Evolutionary conservation across 2,888 invertebrate species (phyloP).

Genomic region (Hofmannophila pseudospretella): DNA sequence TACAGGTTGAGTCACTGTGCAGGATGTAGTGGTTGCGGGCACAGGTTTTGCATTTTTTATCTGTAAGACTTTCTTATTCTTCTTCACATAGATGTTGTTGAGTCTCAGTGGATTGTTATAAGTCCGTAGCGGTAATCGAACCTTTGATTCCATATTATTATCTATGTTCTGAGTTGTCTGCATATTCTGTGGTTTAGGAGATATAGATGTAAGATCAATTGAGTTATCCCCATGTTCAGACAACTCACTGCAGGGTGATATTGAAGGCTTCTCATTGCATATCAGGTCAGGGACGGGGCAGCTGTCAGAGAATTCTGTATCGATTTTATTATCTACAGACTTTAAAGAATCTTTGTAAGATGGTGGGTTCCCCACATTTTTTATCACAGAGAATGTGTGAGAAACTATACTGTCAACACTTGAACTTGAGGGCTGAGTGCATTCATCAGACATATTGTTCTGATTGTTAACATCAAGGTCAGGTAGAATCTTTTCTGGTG

Average conservation of each 20-base stretch:
- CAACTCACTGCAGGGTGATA: slow-evolving; percentile 70
- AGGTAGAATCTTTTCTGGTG: slow-evolving; percentile 61
- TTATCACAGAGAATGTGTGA: slow-evolving; percentile 64
- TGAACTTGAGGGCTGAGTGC: slow-evolving; percentile 39
- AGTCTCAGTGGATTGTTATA: slow-evolving; percentile 46
- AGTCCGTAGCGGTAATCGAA: slow-evolving; percentile 28
- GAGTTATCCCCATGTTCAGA: slow-evolving; percentile 68
- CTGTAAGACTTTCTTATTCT: slow-evolving; percentile 63
- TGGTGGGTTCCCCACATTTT: slow-evolving; percentile 59
- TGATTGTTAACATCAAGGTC: slow-evolving; percentile 64
- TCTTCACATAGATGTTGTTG: slow-evolving; percentile 66
- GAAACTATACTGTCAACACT: slow-evolving; percentile 44
- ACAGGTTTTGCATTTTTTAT: slow-evolving; percentile 57
- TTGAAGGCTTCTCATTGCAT: slow-evolving; percentile 72
- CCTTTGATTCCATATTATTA: slow-evolving; percentile 24
- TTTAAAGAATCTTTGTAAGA: slow-evolving; percentile 48
- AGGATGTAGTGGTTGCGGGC: slow-evolving; percentile 17
- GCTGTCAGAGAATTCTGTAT: slow-evolving; percentile 61
- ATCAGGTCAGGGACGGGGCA: slow-evolving; percentile 70
- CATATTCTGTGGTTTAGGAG: slow-evolving; percentile 39
- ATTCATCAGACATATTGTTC: slow-evolving; percentile 30
- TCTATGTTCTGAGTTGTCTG: slow-evolving; percentile 21
- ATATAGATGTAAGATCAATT: slow-evolving; percentile 41
- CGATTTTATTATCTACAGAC: slow-evolving; percentile 51
- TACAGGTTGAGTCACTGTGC: slow-evolving; percentile 28